Conservation (phyloP, 2,113 vertebrate species). For the Colistium nudipinnis region DNA sequence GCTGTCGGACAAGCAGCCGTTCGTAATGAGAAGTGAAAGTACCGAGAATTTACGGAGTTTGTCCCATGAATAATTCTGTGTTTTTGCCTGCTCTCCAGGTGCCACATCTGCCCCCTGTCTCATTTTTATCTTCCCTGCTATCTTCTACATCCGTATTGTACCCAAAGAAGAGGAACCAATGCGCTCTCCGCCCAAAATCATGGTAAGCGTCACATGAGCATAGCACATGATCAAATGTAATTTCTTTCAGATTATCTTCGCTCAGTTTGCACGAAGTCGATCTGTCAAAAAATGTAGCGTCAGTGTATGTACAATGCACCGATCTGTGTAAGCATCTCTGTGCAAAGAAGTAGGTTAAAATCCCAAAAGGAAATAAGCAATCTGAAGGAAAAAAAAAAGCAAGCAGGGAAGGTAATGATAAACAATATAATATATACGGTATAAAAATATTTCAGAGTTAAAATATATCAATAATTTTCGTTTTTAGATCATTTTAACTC, state of each 20-base stretch:
- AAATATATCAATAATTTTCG: too few relatives aligned
- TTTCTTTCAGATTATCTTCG: neutral
- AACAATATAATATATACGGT: too few relatives aligned
- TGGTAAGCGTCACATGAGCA: slow-evolving; percentile 80
- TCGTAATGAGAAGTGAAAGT: slow-evolving; percentile 1
- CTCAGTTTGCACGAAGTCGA: too few relatives aligned
- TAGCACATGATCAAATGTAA: neutral
- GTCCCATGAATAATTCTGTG: slow-evolving; percentile 3
- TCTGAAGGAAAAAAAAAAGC: too few relatives aligned
- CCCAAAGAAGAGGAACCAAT: slow-evolving; percentile 93
- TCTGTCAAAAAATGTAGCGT: too few relatives aligned
- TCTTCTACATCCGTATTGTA: slow-evolving; percentile 97
- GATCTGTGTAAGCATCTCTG: too few relatives aligned
- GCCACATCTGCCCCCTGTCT: slow-evolving; percentile 97
- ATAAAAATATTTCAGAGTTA: too few relatives aligned
- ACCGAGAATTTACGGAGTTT: neutral
- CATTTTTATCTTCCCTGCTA: slow-evolving; percentile 98
- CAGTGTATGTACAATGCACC: too few relatives aligned
- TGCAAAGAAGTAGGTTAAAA: too few relatives aligned
- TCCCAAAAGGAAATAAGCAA: too few relatives aligned
- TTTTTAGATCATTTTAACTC: too few relatives aligned
- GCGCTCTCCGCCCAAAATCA: slow-evolving; percentile 89
- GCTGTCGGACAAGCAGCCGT: neutral
- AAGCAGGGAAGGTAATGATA: too few relatives aligned
- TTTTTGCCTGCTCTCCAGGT: slow-evolving; percentile 79